Conservation (phyloP, 2,888 invertebrate genomes). For the Limenitis camilla region DNA sequence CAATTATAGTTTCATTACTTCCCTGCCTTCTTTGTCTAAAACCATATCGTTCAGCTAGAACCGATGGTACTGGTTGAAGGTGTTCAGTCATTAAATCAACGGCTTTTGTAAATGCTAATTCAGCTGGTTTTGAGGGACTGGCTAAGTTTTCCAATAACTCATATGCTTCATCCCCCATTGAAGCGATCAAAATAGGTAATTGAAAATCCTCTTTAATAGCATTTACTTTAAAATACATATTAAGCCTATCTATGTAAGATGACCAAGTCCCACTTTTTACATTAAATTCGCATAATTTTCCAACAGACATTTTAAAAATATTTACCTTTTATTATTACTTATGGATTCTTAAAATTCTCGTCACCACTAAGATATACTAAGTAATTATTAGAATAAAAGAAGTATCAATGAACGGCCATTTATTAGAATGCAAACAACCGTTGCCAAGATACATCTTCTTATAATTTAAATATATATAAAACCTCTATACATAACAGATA, state of each 20-base stretch:
- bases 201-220: not conserved
- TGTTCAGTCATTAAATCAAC: not conserved
- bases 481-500: too few relatives aligned
- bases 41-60: not conserved
- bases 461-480: too few relatives aligned
- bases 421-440: too few relatives aligned
- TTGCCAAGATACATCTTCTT: too few relatives aligned
- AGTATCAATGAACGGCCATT: too few relatives aligned
- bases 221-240: not conserved
- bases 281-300: not conserved
- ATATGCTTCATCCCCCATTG: not conserved
- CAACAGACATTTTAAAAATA: not conserved
- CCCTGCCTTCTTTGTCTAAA: not conserved
- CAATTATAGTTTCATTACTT: not conserved
- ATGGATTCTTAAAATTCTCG: too few relatives aligned
- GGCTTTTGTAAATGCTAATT: not conserved
- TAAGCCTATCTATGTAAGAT: not conserved
- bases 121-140: not conserved
- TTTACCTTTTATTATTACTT: too few relatives aligned
- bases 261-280: not conserved
- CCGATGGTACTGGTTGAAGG: not conserved
- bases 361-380: too few relatives aligned
- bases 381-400: too few relatives aligned
- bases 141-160: not conserved
- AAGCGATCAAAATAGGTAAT: not conserved